These are phyloP conservation scores for Lota lota DNA, from an alignment of 2,113 vertebrate species.

Conservation along the genomic window DNA sequence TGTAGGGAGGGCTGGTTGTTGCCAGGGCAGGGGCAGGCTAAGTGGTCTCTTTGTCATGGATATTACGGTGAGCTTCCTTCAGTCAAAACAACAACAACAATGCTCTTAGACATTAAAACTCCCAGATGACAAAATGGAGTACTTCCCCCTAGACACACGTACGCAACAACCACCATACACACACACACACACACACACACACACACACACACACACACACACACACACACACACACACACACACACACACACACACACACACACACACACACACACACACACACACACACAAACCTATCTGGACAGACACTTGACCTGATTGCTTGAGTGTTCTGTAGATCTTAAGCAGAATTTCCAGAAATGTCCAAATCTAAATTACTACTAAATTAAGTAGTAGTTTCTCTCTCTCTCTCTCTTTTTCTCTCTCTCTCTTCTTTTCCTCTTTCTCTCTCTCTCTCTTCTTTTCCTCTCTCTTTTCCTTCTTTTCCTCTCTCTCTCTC, in stretches of 20 bases:
- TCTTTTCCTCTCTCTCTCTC: neutral
- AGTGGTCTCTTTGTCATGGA: constrained; percentile 58
- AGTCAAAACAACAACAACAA: constrained; percentile 56
- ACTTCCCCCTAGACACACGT: constrained; percentile 11
- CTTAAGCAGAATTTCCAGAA: neutral
- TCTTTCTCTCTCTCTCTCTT: neutral
- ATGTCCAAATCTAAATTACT: constrained; percentile 40
- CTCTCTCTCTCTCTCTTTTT: no score
- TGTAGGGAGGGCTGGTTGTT: constrained; percentile 35
- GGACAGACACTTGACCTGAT: no score
- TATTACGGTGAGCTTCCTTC: constrained; percentile 55
- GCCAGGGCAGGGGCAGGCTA: constrained; percentile 34
- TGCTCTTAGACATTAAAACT: constrained; percentile 57
- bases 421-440: no score
- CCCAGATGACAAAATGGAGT: constrained; percentile 46
- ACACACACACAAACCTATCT: no score
- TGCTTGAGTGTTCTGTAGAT: no score
- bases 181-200: no score
- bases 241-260: no score
- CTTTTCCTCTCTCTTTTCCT: constrained; percentile 38
- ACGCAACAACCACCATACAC: no score
- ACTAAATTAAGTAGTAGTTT: constrained; percentile 15
- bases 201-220: no score
- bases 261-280: no score
- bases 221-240: no score